Evolutionary conservation across 2,797 vertebrate species (phyloP), one percentile per base, ranked within the genome.

Genomic region (Mastacembelus armatus): DNA sequence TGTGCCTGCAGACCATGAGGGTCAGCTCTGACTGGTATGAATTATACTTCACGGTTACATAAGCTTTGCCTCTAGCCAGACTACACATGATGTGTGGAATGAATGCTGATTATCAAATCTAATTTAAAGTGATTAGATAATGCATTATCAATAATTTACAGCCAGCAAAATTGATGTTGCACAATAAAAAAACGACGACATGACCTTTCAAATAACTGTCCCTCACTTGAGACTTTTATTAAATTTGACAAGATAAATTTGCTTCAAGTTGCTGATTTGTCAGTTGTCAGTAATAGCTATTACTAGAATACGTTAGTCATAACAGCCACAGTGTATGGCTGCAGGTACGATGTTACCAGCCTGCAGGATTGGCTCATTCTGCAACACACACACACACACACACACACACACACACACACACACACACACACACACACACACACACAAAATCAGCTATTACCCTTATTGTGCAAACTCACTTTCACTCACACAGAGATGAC

Each of bases 261-360:
- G 40, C 42, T 48, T 47, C 18, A 26, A 62, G 55, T 52, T n/a
- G 43, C 15, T 24, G 18, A 66, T 66, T 52, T 52, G 69, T 70
- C 55, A 29, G 48, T 29, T 52, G 50, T 56, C 38, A 14, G 52
- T 65, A 42, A 77, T 3, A 19, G 48, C 60, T 42, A 10, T 54
- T 52, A 27, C 27, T 38, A 18, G 39, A 44, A 63, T 38, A 54
- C 59, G 66, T 66, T 71, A 64, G 48, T 73, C 67, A 66, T 27
- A 44, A 43, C 45, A 43, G 48, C 32, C 19, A 2, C 59, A 52
- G 57, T n/a, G 54, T 68, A 38, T 69, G 50, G 73, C 61, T 63
- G 76, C 29, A 58, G 71, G 69, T n/a, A n/a, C n/a, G n/a, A n/a
- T n/a, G 74, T 66, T 60, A 68, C 21, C 40, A 30, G 66, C 77